These are phyloP conservation scores for Babylonia areolata DNA, from an alignment of 1,140 invertebrate species.

Conservation along the genomic window DNA sequence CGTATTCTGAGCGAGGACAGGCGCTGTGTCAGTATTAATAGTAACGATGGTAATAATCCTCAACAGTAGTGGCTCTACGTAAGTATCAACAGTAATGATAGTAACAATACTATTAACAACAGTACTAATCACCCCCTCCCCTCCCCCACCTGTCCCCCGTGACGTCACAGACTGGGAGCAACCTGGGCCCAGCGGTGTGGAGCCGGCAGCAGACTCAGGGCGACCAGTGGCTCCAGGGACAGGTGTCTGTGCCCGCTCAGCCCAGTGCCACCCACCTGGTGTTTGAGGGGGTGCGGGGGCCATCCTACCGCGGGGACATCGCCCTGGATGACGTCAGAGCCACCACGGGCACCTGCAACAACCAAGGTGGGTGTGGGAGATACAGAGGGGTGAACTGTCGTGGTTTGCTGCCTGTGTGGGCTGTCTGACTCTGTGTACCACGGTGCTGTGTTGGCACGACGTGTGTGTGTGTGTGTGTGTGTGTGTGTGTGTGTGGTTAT, in stretches of 20 bases:
- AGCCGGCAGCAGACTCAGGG: conserved; percentile 59
- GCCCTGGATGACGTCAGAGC: conserved; percentile 84
- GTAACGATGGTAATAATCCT: too few species aligned
- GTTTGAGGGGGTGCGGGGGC: conserved; percentile 76
- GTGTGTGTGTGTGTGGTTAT: conserved; percentile 34
- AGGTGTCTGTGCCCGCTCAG: conserved; percentile 51
- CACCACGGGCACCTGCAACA: conserved; percentile 75
- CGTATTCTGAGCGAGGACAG: too few species aligned
- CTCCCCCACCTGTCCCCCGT: neutral
- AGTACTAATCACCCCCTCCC: neutral
- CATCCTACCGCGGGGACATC: conserved; percentile 80
- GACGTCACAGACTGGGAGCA: neutral
- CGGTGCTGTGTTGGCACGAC: neutral
- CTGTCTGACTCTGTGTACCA: neutral
- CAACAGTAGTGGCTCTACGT: too few species aligned
- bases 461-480: conserved; percentile 42
- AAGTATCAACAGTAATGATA: too few species aligned
- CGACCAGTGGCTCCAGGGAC: conserved; percentile 60
- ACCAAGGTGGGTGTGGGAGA: neutral
- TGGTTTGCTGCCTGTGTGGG: conserved; percentile 6
- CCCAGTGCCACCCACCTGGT: conserved; percentile 9
- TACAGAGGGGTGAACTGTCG: too few species aligned
- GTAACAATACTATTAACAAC: too few species aligned
- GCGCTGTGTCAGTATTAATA: too few species aligned
- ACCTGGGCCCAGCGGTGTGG: conserved; percentile 58